phyloP scores from a whole-genome alignment of 2,113 vertebrate species.

The Podiceps cristatus region DNA sequence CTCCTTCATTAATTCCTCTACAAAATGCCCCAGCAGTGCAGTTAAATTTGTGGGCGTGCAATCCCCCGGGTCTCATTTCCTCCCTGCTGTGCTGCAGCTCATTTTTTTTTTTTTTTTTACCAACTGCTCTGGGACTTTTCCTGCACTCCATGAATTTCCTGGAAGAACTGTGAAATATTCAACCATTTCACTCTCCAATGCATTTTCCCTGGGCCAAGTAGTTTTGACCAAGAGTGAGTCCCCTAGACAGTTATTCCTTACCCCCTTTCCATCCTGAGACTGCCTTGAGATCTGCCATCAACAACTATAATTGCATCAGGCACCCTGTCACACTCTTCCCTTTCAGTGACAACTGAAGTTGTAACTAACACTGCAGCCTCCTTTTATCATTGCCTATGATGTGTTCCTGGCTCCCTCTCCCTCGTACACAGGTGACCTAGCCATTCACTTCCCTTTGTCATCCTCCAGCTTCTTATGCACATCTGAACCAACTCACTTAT shows the following conservation, averaged over 20 bases:
- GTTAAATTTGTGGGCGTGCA: not conserved
- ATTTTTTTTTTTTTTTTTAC: not conserved
- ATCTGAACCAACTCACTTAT: not conserved
- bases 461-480: not conserved
- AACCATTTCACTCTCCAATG: not conserved
- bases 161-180: not conserved
- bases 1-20: not conserved
- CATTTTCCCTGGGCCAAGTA: fast-evolving
- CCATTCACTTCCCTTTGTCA: not conserved
- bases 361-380: not conserved
- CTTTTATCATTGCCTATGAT: not conserved
- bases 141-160: not conserved
- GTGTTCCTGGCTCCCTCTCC: not conserved
- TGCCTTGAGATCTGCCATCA: not conserved
- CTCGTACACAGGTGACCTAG: not conserved
- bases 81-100: not conserved
- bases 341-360: not conserved
- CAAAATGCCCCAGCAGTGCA: not conserved
- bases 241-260: not conserved
- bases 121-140: not conserved
- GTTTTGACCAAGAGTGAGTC: not conserved
- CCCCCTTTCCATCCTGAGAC: not conserved
- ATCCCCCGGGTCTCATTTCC: not conserved
- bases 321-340: not conserved
- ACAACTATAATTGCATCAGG: not conserved